Evolutionary conservation across 2,113 vertebrate genomes (phyloP), one percentile per base, ranked within the genome.

Genomic region (Globicephala melas): DNA sequence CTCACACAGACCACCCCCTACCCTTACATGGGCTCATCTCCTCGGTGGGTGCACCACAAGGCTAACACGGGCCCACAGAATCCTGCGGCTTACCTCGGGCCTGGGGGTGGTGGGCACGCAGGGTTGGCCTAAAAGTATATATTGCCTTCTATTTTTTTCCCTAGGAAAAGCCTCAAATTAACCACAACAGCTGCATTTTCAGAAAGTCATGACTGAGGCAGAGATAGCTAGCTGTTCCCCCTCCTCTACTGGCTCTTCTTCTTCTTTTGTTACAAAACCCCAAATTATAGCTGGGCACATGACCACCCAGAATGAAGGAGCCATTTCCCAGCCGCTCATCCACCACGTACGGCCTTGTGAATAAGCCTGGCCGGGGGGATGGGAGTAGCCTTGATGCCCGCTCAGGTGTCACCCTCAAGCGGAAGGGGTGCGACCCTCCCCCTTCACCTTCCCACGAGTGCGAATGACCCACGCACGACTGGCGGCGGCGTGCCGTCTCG

Each of bases 361-460:
- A 18, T 44, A 76, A 44, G 36, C 10, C 8, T 38, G 12, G 28
- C 25, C 25, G 91, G 53, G 0, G n/a, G 50, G 28, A n/a, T 15
- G 26, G 25, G 3, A 26, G 62, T 3, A 31, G 21, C 38, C 0
- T 3, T 18, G 65, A 50, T 0, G 3, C 6, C 20, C 67, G 11
- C 10, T 67, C 28, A 65, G 44, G 65, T 5, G 15, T n/a, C 3
- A 2, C 12, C 18, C 25, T 67, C 73, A 23, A 28, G 20, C 1
- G 5, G 50, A 38, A 44, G 71, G 41, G 60, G 11, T 6, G n/a
- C 21, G 17, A 10, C 0, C 11, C 18, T n/a, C 11, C 23, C 31
- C 47, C 21, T 12, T 11, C 38, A 53, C 36, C 20, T 88, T n/a
- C 14, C 67, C 47, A 10, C 0, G 5, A 38, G 31, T 8, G 36